Evolutionary conservation across 2,888 invertebrate species (phyloP).

Genomic region (Zaprionus obscuricornis): DNA sequence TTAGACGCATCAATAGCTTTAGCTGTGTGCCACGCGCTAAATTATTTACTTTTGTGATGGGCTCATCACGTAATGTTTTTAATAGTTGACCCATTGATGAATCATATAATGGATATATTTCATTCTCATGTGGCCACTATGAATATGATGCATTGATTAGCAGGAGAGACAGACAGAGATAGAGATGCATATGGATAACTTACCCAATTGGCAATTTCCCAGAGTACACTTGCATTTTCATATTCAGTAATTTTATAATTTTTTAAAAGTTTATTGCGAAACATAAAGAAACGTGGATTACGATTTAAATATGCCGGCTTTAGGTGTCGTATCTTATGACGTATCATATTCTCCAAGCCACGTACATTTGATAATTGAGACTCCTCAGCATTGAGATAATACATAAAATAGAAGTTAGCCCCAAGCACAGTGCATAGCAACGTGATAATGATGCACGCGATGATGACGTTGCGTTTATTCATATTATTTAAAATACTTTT

Average conservation of each 20-base stretch:
- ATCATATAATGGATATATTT: slow-evolving; percentile 82
- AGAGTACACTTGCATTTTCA: slow-evolving; percentile 84
- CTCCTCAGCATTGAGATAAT: slow-evolving; percentile 82
- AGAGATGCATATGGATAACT: slow-evolving; percentile 41
- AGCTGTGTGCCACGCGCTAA: slow-evolving; percentile 94
- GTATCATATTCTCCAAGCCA: slow-evolving; percentile 81
- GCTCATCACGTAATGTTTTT: slow-evolving; percentile 87
- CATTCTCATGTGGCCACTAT: slow-evolving; percentile 83
- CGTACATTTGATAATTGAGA: slow-evolving; percentile 83
- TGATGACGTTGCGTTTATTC: slow-evolving; percentile 80
- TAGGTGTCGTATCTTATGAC: slow-evolving; percentile 81
- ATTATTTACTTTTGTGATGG: slow-evolving; percentile 90
- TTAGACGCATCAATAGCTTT: slow-evolving; percentile 91
- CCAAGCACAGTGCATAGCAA: slow-evolving; percentile 76
- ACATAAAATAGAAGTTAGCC: slow-evolving; percentile 83
- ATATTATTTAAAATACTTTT: too few species aligned
- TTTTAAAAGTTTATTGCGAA: slow-evolving; percentile 81
- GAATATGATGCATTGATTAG: slow-evolving; percentile 6
- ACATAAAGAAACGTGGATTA: slow-evolving; percentile 83
- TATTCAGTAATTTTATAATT: slow-evolving; percentile 81
- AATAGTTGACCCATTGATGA: slow-evolving; percentile 87
- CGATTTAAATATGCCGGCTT: slow-evolving; percentile 82
- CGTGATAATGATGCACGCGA: slow-evolving; percentile 75
- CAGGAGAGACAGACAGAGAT: too few species aligned
- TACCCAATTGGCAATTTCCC: slow-evolving; percentile 84